Base-by-base conservation (phyloP, 2,113 vertebrate genomes). In the Podiceps cristatus region DNA sequence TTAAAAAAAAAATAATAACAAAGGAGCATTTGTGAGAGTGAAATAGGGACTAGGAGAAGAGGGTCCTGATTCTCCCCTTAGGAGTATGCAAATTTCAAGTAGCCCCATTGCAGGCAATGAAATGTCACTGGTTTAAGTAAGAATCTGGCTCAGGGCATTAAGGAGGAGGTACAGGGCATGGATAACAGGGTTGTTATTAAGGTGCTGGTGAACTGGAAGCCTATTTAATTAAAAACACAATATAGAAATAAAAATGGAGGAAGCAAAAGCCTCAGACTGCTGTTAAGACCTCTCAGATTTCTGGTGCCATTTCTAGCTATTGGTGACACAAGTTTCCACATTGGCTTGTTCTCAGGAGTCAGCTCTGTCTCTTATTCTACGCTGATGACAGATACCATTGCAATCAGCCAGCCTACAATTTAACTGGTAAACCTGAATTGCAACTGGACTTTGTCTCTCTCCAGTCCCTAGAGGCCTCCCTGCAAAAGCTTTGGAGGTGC, bases 1-100 rank as follows among this genome's bases (percentile, higher is more conserved):
- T 96, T 88, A 94, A 92, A 90, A 94, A 92, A 90, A 78, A 96
- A 97, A 96, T 74, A 97, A 93, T 81, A 97, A 95, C 86, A 96
- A 95, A 94, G 50, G 89, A 96, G 15, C 37, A n/a, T 88, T 90
- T 64, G 10, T 84, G 60, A 89, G 37, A 42, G 45, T 74, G 86
- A 84, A 91, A 78, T 17, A 74, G 76, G 55, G 29, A 31, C 49
- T 81, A 73, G 66, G 37, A 84, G 66, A 84, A 91, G 80, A 68
- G 19, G 50, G 7, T 7, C 0, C 0, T 35, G 64, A 60, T 88
- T 82, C 69, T 74, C 8, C 19, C 29, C 29, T 82, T 60, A 29
- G 40, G 11, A 9, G 1, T 22, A 49, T 9, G 47, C n/a, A 78
- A 55, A 77, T 93, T 88, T 59, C 53, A 64, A 52, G 67, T 40